phyloP scores from a whole-genome alignment of 2,797 vertebrate species.

The Hozukius guyotensis region DNA sequence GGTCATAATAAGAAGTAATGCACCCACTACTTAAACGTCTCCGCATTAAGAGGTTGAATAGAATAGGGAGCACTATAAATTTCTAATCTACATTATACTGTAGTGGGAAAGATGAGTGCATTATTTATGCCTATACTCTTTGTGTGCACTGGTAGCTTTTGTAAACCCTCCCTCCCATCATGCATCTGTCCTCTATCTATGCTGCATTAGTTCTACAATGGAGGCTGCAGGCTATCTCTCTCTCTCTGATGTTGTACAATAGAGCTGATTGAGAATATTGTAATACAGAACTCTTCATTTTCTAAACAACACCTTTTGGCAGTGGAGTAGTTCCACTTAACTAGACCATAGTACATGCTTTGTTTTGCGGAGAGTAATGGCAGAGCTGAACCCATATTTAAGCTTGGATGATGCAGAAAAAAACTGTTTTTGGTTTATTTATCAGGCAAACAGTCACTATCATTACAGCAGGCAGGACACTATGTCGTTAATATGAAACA shows the following conservation, averaged over 20 bases:
- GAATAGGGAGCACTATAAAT: slow-evolving; percentile 32
- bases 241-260: neutral
- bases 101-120: slow-evolving; percentile 50
- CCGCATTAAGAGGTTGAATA: slow-evolving; percentile 45
- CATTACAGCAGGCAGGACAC: neutral
- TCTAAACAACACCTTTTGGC: neutral
- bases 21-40: slow-evolving; percentile 30
- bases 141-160: slow-evolving; percentile 33
- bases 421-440: neutral
- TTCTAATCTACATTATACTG: slow-evolving; percentile 35
- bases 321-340: neutral
- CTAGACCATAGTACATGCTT: neutral
- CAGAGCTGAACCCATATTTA: neutral
- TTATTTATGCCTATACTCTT: slow-evolving; percentile 48
- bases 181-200: slow-evolving; percentile 36
- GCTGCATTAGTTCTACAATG: slow-evolving; percentile 26
- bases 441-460: neutral
- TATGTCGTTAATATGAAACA: neutral
- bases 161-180: slow-evolving; percentile 3
- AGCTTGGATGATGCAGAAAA: neutral
- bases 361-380: neutral
- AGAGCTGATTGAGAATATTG: slow-evolving; percentile 6
- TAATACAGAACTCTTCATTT: slow-evolving; percentile 3
- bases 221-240: slow-evolving; percentile 11
- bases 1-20: slow-evolving; percentile 34